phyloP scores from a whole-genome alignment of 2,888 invertebrate species.

The Ypsolopha scabrella region DNA sequence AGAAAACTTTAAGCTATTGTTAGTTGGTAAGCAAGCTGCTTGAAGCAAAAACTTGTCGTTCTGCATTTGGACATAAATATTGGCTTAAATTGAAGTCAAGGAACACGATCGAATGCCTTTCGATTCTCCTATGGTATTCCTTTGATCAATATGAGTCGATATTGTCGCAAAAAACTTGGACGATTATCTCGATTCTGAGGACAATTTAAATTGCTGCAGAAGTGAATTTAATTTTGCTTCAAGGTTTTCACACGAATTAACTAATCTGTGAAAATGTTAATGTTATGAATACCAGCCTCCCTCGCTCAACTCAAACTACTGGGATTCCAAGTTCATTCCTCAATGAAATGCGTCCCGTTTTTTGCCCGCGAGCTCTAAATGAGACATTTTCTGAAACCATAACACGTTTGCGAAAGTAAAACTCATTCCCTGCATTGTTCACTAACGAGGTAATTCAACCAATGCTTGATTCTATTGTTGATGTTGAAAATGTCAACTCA shows the following conservation, averaged over 20 bases:
- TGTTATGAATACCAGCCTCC: background rate
- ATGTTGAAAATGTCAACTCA: background rate
- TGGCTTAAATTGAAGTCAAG: background rate
- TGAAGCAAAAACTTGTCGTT: slow-evolving; percentile 37
- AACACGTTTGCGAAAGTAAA: slow-evolving; percentile 18
- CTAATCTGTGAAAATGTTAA: background rate
- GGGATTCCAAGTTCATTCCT: slow-evolving; percentile 23
- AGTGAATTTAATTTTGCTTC: background rate
- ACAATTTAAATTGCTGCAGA: background rate
- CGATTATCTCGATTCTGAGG: background rate
- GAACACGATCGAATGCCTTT: slow-evolving; percentile 1
- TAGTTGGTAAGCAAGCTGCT: slow-evolving; percentile 18
- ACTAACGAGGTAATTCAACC: slow-evolving; percentile 9
- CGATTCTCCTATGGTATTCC: background rate
- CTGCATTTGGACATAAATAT: slow-evolving; percentile 37
- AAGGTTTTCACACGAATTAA: background rate
- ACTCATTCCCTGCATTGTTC: slow-evolving; percentile 15
- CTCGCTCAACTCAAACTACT: slow-evolving; percentile 9
- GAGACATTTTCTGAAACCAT: slow-evolving; percentile 39
- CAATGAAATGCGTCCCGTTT: slow-evolving; percentile 20
- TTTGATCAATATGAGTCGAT: background rate
- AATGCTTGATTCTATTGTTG: background rate
- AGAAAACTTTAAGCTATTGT: slow-evolving; percentile 18
- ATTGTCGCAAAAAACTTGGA: too few species aligned
- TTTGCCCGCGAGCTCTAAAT: slow-evolving; percentile 26